Percentiles rank a stretch among this genome's conserved stretches.
Evolutionary conservation across 2,888 invertebrate species (phyloP).

Genomic region (Himalopsyche tibetana): DNA sequence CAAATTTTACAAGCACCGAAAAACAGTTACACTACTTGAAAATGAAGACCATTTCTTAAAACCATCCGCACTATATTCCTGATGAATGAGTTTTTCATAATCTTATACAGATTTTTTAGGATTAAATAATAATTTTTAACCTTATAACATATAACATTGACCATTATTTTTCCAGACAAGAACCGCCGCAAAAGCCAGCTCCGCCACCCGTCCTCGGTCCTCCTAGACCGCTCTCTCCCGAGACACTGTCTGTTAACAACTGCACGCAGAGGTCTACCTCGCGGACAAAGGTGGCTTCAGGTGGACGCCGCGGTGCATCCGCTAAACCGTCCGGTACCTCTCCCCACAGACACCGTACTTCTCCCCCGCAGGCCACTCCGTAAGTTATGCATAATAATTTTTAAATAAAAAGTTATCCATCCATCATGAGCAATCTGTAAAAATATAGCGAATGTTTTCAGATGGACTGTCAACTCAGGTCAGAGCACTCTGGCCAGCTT

Average conservation of each 20-base stretch:
- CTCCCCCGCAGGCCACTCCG: constrained; percentile 75
- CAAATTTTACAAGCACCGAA: too few relatives aligned
- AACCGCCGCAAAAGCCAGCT: constrained; percentile 68
- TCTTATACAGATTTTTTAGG: too few relatives aligned
- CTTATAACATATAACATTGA: too few relatives aligned
- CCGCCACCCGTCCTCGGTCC: constrained; percentile 46
- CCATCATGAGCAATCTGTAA: background rate
- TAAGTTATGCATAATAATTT: constrained; percentile 68
- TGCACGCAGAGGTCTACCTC: constrained; percentile 79
- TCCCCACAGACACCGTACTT: constrained; percentile 72
- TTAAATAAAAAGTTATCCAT: background rate
- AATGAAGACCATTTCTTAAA: too few relatives aligned
- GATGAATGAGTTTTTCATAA: too few relatives aligned
- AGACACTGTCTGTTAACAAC: constrained; percentile 73
- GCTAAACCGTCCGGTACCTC: constrained; percentile 66
- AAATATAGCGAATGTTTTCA: constrained; percentile 68
- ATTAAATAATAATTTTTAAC: background rate
- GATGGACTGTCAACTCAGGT: constrained; percentile 80
- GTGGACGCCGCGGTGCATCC: constrained; percentile 70
- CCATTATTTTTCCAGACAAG: constrained; percentile 70
- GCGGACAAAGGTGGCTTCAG: constrained; percentile 78
- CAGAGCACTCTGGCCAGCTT: constrained; percentile 85
- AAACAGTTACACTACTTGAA: too few relatives aligned
- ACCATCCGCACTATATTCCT: too few relatives aligned
- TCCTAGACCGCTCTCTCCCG: constrained; percentile 51